Base-by-base conservation (phyloP, 2,797 vertebrate species). In the Menidia menidia region DNA sequence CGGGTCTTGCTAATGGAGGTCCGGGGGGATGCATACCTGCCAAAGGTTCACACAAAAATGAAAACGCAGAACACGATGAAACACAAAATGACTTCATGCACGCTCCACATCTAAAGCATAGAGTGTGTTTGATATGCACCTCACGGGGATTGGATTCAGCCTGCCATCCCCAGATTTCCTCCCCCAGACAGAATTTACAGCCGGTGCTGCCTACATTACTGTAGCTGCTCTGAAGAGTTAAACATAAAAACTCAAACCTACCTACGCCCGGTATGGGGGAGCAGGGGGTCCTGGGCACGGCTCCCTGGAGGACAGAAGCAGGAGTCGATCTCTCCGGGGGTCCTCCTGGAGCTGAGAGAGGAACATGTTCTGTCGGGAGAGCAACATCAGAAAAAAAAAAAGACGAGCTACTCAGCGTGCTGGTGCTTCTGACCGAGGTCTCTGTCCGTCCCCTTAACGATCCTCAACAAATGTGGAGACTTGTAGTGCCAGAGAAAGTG, bases 11-110 rank as follows among this genome's bases (percentile, higher is more conserved):
- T 81, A 99, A 90, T 6, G 97, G 97, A 76, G 97, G 97, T 60
- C 97, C 98, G 15, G 97, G 97, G 80, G 97, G 97, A 82, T 97
- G 96, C 88, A 96, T 88, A 61, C 97, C 97, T 98, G 82, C 33
- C 81, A 75, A 70, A 68, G 54, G 14, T 31, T 19, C 41, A 64
- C 41, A 74, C 3, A 6, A 39, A 14, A 63, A 31, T 41, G 5
- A 13, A 0, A 62, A 30, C 2, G 61, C 10, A 65, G 8, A 25
- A 25, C 25, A 25, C 25, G 25, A 25, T 25, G 25, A 25, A 25
- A 64, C 41, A 74, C 3, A 6, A 39, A 14, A 63, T 19, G 9
- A 50, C 1, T 1, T 19, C 0, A 19, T 16, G 54, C 15, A 3
- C 47, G n/a, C 4, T 48, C 14, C 4, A 60, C 16, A 31, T 4